Evolutionary conservation across 2,113 vertebrate species (phyloP), one percentile per base, ranked within the genome.

Genomic region (Planiliza haematocheilus): DNA sequence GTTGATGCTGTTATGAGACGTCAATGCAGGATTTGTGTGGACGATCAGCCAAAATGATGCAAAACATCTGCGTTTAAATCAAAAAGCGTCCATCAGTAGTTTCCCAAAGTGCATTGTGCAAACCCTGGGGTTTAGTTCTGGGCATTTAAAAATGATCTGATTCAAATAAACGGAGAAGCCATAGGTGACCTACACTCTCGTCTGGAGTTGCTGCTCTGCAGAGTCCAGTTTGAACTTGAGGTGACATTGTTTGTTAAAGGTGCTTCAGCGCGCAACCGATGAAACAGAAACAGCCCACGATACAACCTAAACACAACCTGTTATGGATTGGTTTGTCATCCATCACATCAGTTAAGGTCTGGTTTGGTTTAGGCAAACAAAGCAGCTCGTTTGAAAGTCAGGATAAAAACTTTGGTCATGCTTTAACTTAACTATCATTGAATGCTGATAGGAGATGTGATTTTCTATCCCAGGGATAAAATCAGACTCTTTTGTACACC

Each of bases 241-340:
- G 46, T 43, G 72, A 42, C 46, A 66, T 34, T 58, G 51, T 68
- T 45, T 66, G 16, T 4, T 2, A 24, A 46, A 12, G 24, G 17
- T 12, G 11, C 72, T 68, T 62, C 10, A 46, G 2, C 18, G 24
- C 34, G 24, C 56, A 37, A 34, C 45, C 46, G 56, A 41, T 46
- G 42, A 53, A 14, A 24, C 21, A 41, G 51, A 24, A 59, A 41
- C 21, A 14, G 42, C 2, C 66, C 53, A 62, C 7, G n/a, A 34
- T 60, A 81, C 46, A 52, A 49, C 58, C 38, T 20, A 21, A 36
- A 70, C 60, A 16, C 49, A 38, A 48, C 48, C 17, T 4, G 10
- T 21, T 18, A 65, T 42, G 1, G 1, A 53, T 5, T 37, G 30
- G 45, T 38, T 37, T 43, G 10, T 42, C 11, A 38, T 61, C 69